These are phyloP conservation scores for Bombus waltoni DNA, from an alignment of 1,140 invertebrate species.

Conservation along the genomic window DNA sequence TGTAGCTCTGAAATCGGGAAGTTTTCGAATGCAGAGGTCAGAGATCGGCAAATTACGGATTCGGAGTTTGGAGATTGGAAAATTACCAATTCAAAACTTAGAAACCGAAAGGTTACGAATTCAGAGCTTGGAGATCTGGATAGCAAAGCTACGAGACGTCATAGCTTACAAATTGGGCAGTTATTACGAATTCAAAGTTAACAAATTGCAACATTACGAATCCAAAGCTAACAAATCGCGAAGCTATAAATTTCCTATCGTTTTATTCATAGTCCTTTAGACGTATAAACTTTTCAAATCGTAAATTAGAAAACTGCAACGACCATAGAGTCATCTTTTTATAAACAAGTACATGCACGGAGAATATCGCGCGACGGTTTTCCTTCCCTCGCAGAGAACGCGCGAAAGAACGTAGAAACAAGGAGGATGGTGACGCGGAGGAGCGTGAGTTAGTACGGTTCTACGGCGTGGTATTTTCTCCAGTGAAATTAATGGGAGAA, in stretches of 20 bases:
- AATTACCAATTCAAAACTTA: too few species aligned
- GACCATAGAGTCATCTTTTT: neutral
- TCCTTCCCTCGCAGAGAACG: neutral
- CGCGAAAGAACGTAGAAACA: neutral
- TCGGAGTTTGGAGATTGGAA: too few species aligned
- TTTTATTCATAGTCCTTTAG: neutral
- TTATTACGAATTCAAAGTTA: too few species aligned
- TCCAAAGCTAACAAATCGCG: too few species aligned
- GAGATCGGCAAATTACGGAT: too few species aligned
- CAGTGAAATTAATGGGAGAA: conserved; percentile 56
- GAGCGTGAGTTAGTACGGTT: conserved; percentile 7
- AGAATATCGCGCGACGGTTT: neutral
- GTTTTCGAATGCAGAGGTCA: too few species aligned
- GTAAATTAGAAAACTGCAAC: neutral
- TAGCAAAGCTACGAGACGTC: rapidly evolving
- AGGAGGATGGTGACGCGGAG: neutral
- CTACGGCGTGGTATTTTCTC: conserved; percentile 26
- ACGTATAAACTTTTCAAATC: neutral
- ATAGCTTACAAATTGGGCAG: too few species aligned
- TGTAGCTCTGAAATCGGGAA: too few species aligned
- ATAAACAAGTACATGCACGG: neutral
- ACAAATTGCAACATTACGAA: neutral
- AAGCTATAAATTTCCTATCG: neutral
- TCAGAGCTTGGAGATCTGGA: too few species aligned
- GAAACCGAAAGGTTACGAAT: too few species aligned